Evolutionary conservation across 2,888 invertebrate genomes (phyloP).

Genomic region (Epinotia demarniana): DNA sequence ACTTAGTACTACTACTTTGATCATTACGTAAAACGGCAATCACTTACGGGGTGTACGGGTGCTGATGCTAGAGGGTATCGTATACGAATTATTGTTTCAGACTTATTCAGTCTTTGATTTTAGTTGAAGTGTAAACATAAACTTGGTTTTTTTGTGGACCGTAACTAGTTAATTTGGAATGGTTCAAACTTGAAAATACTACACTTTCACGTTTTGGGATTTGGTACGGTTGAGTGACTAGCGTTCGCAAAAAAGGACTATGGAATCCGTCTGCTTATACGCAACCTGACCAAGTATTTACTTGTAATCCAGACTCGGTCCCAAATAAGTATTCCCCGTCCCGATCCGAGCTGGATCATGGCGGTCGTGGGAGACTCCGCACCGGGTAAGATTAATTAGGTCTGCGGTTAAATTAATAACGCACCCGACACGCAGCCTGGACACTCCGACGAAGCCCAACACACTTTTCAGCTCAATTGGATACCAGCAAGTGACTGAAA

Average conservation of each 20-base stretch:
- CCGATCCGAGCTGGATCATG: conserved; percentile 32
- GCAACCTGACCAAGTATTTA: neutral
- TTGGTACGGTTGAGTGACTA: neutral
- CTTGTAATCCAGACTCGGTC: neutral
- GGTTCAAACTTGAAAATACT: too few relatives aligned
- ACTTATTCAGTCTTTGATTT: too few relatives aligned
- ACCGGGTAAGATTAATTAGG: conserved; percentile 81
- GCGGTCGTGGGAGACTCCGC: conserved; percentile 71
- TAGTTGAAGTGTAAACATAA: neutral
- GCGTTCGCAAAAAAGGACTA: neutral
- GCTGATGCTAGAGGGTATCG: too few relatives aligned
- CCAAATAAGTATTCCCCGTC: neutral
- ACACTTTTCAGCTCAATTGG: too few relatives aligned
- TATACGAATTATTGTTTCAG: too few relatives aligned
- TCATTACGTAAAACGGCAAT: too few relatives aligned
- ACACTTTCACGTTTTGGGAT: neutral
- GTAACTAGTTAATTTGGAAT: neutral
- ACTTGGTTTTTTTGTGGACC: neutral
- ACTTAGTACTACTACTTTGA: too few relatives aligned
- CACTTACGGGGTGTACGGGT: too few relatives aligned
- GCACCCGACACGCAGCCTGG: conserved; percentile 67
- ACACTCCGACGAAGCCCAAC: conserved; percentile 47
- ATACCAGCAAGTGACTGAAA: too few relatives aligned
- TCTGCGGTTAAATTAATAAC: conserved; percentile 80
- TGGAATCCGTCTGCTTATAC: neutral